Percentiles rank a stretch among this genome's conserved stretches.
phyloP scores from a whole-genome alignment of 2,888 invertebrate species.

The Rhopalosiphum nymphaeae region DNA sequence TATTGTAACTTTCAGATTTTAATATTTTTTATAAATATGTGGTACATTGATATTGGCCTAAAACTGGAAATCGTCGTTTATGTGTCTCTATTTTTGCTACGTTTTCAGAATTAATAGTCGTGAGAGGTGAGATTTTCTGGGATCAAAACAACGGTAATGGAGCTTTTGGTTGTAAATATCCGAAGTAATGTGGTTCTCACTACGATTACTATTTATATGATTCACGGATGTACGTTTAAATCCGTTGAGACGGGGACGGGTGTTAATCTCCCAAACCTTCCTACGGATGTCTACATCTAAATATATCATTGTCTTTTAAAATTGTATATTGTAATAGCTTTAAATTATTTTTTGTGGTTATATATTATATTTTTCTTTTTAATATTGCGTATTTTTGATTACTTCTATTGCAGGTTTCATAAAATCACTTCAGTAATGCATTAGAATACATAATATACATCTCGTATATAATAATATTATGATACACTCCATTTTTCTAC shows the following conservation, averaged over 20 bases:
- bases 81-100: not conserved
- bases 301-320: not conserved
- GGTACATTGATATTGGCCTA: not conserved
- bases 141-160: not conserved
- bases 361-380: not conserved
- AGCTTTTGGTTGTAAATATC: not conserved
- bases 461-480: not conserved
- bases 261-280: not conserved
- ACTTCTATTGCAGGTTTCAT: not conserved
- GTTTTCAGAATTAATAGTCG: not conserved
- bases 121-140: not conserved
- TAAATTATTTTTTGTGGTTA: not conserved
- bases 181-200: not conserved
- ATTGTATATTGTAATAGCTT: not conserved
- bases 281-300: not conserved
- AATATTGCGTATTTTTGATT: not conserved
- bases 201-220: not conserved
- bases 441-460: not conserved
- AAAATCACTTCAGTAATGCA: not conserved
- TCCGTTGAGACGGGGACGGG: not conserved
- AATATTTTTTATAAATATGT: not conserved
- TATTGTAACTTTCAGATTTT: not conserved
- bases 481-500: no score
- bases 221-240: not conserved
- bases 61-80: not conserved